phyloP scores from a whole-genome alignment of 2,797 vertebrate genomes.

The Sebastes hubbsi region DNA sequence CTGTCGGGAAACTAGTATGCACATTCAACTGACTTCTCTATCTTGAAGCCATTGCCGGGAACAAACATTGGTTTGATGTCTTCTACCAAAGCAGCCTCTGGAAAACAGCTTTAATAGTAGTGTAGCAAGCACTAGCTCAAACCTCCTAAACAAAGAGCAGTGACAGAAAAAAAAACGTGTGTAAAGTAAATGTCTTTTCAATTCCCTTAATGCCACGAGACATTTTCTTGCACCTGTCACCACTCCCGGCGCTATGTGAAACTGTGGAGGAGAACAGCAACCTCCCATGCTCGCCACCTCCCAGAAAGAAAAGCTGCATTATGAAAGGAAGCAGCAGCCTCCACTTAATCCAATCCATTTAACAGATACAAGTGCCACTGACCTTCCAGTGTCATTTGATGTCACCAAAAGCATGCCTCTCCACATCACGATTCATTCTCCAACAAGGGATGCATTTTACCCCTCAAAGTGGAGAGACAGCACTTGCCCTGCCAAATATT shows the following conservation, averaged over 20 bases:
- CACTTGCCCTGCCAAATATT: constrained; percentile 80
- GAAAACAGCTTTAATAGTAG: constrained; percentile 68
- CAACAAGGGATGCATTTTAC: constrained; percentile 76
- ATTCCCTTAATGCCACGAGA: constrained; percentile 77
- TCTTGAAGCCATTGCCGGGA: constrained; percentile 53
- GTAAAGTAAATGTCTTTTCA: constrained; percentile 78
- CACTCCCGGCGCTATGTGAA: constrained; percentile 66
- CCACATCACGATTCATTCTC: constrained; percentile 76
- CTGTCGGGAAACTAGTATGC: constrained; percentile 37
- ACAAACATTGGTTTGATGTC: constrained; percentile 69
- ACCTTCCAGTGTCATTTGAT: constrained; percentile 85
- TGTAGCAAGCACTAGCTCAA: constrained; percentile 62
- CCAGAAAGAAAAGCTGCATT: constrained; percentile 78
- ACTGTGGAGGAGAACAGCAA: constrained; percentile 61
- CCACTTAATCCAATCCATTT: constrained; percentile 84
- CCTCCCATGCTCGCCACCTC: constrained; percentile 68
- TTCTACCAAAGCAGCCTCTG: constrained; percentile 69
- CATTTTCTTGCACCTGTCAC: constrained; percentile 82
- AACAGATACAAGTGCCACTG: constrained; percentile 84
- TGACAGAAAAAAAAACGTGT: constrained; percentile 71
- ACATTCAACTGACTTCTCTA: constrained; percentile 52
- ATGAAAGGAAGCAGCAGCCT: constrained; percentile 79
- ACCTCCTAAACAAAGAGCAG: constrained; percentile 73
- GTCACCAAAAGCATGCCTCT: constrained; percentile 76
- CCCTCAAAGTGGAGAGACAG: constrained; percentile 72